A percentile compares a stretch with the other conserved stretches of the same genome.
Evolutionary conservation across 2,888 invertebrate species (phyloP).

Genomic region (Callyntrura sp.): DNA sequence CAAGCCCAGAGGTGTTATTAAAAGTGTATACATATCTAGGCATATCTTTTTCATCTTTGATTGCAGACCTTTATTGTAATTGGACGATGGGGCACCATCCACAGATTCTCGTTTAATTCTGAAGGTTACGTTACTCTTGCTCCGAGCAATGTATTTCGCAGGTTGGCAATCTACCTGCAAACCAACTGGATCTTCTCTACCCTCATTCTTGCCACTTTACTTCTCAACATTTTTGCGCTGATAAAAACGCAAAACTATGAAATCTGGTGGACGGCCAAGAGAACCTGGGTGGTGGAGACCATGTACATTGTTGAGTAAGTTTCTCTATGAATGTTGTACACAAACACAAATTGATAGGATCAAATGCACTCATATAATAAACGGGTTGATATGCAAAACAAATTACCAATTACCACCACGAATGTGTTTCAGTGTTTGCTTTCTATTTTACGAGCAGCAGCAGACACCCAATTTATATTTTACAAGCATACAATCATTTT

Average conservation of each 20-base stretch:
- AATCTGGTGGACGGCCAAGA: conserved; percentile 25
- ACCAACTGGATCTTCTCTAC: conserved; percentile 77
- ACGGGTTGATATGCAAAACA: too few relatives aligned
- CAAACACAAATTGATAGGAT: too few relatives aligned
- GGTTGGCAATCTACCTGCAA: conserved; percentile 62
- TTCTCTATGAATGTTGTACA: not conserved
- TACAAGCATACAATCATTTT: not conserved
- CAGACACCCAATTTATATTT: not conserved
- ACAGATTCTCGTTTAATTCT: conserved; percentile 64
- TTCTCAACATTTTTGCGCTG: conserved; percentile 66
- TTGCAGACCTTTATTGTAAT: conserved; percentile 75
- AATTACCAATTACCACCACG: too few relatives aligned
- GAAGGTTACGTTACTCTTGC: conserved; percentile 55
- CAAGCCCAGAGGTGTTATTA: too few relatives aligned
- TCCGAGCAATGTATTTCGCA: conserved; percentile 60
- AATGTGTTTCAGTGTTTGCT: too few relatives aligned
- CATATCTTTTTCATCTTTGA: not conserved
- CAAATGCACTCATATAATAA: too few relatives aligned
- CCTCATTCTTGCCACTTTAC: conserved; percentile 62
- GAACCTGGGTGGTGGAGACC: conserved; percentile 58
- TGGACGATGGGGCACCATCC: conserved; percentile 75
- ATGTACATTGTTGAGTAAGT: conserved; percentile 70
- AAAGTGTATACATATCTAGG: not conserved
- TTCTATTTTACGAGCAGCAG: too few relatives aligned
- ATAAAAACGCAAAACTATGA: conserved; percentile 66